Percentiles rank a stretch among this genome's conserved stretches.
These are phyloP conservation scores for Ommatoiulus sabulosus DNA, from an alignment of 2,888 invertebrate genomes.

Conservation along the genomic window DNA sequence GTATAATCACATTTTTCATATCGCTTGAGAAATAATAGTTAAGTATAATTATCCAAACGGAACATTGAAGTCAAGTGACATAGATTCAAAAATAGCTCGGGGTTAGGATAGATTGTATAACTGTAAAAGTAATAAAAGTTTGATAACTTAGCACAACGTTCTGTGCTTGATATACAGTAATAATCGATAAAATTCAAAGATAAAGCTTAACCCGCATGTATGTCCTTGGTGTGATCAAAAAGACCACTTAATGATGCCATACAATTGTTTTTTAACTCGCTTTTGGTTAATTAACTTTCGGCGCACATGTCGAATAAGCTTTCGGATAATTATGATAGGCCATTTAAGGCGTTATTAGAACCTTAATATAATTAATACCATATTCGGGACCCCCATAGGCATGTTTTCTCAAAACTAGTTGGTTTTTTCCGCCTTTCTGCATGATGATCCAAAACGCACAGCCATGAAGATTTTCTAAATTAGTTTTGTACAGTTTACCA, in stretches of 20 bases:
- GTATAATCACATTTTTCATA: neutral
- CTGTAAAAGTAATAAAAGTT: too few relatives aligned
- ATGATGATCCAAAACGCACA: neutral
- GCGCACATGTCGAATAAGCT: neutral
- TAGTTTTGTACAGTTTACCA: neutral
- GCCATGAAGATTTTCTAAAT: neutral
- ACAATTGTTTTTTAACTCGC: neutral
- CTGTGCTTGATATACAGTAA: too few relatives aligned
- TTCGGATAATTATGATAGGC: neutral
- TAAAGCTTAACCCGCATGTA: neutral
- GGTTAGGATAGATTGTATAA: neutral
- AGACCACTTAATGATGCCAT: neutral
- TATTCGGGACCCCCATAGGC: neutral
- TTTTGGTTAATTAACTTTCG: conserved; percentile 13
- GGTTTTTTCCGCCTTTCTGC: neutral
- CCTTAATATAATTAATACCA: neutral
- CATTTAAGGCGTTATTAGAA: neutral
- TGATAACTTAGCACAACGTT: too few relatives aligned
- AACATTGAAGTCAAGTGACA: neutral
- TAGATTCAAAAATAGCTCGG: neutral
- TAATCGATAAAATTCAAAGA: too few relatives aligned
- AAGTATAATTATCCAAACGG: neutral
- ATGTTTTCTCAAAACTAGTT: neutral
- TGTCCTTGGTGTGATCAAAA: neutral
- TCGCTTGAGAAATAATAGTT: neutral